Percentiles rank a stretch among this genome's conserved stretches.
phyloP scores from a whole-genome alignment of 2,888 invertebrate species.

The Homarus gammarus region DNA sequence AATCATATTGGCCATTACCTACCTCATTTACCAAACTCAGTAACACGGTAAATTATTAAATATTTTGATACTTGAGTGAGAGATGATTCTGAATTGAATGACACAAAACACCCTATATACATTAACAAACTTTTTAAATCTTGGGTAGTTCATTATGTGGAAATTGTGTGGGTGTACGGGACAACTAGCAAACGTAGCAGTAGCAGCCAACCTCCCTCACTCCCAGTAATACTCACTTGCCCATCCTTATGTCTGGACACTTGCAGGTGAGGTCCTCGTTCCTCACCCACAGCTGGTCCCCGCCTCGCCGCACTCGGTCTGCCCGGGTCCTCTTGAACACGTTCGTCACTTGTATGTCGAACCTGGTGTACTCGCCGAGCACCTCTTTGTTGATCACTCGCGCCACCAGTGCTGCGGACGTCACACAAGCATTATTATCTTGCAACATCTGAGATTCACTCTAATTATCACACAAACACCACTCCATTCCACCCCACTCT shows the following conservation, averaged over 20 bases:
- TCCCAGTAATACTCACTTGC: slow-evolving; percentile 71
- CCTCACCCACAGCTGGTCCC: slow-evolving; percentile 74
- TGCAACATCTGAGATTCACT: neutral
- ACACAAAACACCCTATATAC: too few relatives aligned
- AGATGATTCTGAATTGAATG: neutral
- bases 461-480: neutral
- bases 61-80: neutral
- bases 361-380: slow-evolving; percentile 73
- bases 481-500: neutral
- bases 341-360: slow-evolving; percentile 74
- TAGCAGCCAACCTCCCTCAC: too few relatives aligned
- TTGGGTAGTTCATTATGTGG: too few relatives aligned
- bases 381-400: slow-evolving; percentile 74
- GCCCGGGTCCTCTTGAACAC: slow-evolving; percentile 73
- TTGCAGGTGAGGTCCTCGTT: slow-evolving; percentile 73
- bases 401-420: slow-evolving; percentile 72
- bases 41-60: neutral
- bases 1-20: neutral
- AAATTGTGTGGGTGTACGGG: too few relatives aligned
- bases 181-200: too few relatives aligned
- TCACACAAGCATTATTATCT: neutral
- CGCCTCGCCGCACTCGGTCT: slow-evolving; percentile 73
- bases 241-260: slow-evolving; percentile 75
- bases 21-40: neutral
- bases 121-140: too few relatives aligned